Evolutionary conservation across 2,888 invertebrate species (phyloP), one percentile per base, ranked within the genome.

Genomic region (Proisotoma minuta): DNA sequence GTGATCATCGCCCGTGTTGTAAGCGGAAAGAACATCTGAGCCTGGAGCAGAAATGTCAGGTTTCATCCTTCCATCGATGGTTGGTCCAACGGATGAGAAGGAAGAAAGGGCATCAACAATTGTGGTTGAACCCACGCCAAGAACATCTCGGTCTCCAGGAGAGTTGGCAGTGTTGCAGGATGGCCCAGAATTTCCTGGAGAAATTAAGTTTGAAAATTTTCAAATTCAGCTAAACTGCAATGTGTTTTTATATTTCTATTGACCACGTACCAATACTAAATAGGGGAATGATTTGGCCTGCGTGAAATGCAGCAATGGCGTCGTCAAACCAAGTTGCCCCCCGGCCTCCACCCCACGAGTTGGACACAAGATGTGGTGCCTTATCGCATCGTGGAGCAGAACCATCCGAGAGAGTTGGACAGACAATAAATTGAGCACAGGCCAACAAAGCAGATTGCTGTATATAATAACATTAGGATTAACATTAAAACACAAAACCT

Each of bases 401-500:
- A 5, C 66, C 66, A 18, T 66, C 56, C 1, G 62, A 28, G 10
- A 51, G 39, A 0, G 68, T 65, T 1, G 69, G 71, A 48, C 71
- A 71, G 1, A 57, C 18, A 23, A 68, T 50, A 10, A 54, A 69
- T 51, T 69, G 63, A 1, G 62, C 67, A 29, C 71, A 68, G 15
- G 26, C 26, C 2, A 39, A 1, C 5, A 65, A 34, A 27, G 54
- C 57, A 3, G 15, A 52, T n/a, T 50, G 39, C n/a, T n/a, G n/a
- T n/a, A n/a, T n/a, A n/a, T n/a, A n/a, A n/a, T n/a, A 34, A 15
- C 2, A 53, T n/a, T 10, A 23, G 2, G 5, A 24, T 22, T 2
- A 24, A 3, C 10, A 51, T 26, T 50, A 10, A 24, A 51, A 10
- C 49, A 2, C 2, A 10, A 27, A 40, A 20, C 1, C 1, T 5